Conservation (phyloP, 2,888 invertebrate genomes). For the Meiosimyza platycephala region DNA sequence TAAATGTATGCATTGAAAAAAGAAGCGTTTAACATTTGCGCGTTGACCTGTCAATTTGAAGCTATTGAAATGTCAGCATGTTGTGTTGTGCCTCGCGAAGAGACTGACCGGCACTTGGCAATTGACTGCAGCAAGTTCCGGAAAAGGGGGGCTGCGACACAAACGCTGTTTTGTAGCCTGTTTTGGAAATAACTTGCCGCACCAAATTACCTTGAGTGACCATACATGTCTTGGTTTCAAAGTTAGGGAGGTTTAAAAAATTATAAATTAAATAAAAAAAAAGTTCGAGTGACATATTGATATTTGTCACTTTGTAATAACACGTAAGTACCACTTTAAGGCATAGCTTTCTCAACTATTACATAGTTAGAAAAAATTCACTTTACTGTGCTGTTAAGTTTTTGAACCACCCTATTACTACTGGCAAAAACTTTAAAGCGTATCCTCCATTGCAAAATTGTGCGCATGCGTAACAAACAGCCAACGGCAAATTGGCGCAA, state of each 20-base stretch:
- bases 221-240: not conserved
- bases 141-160: slow-evolving; percentile 17
- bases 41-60: slow-evolving; percentile 67
- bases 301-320: too few species aligned
- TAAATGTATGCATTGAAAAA: slow-evolving; percentile 21
- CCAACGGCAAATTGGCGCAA: slow-evolving; percentile 6
- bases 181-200: slow-evolving; percentile 9
- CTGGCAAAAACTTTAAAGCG: not conserved
- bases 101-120: slow-evolving; percentile 2
- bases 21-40: slow-evolving; percentile 43
- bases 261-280: too few species aligned
- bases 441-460: slow-evolving; percentile 4
- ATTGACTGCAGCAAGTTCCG: not conserved
- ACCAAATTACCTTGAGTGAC: slow-evolving; percentile 22
- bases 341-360: too few species aligned
- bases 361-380: too few species aligned
- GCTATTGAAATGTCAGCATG: slow-evolving; percentile 66
- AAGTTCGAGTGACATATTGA: too few species aligned
- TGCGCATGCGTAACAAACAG: slow-evolving; percentile 32
- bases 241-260: too few species aligned
- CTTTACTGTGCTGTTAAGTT: too few species aligned
- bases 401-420: too few species aligned
- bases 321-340: too few species aligned
- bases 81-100: slow-evolving; percentile 2
- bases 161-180: not conserved